Evolutionary conservation across 2,888 invertebrate genomes (phyloP).

Genomic region (Drosophila aldrichi): DNA sequence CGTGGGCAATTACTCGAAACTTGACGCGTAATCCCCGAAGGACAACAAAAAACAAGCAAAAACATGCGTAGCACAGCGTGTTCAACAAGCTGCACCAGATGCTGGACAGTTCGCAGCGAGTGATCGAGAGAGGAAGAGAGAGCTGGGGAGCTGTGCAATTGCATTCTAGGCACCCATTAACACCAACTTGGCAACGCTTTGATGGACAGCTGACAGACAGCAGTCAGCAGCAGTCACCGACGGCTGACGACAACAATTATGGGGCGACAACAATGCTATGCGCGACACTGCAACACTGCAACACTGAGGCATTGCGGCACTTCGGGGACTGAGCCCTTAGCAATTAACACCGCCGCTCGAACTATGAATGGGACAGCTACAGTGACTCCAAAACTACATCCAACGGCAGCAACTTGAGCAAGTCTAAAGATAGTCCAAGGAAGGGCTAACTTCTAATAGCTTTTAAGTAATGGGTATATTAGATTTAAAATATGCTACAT

Average conservation of each 20-base stretch:
- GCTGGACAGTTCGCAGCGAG: not conserved
- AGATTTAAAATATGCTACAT: not conserved
- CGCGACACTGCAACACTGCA: conserved; percentile 73
- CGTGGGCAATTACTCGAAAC: conserved; percentile 72
- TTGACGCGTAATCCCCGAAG: conserved; percentile 77
- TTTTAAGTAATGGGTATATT: too few relatives aligned
- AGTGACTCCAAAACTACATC: conserved; percentile 37
- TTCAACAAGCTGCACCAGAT: conserved; percentile 54
- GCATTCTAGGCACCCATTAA: conserved; percentile 78
- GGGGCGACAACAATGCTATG: conserved; percentile 80
- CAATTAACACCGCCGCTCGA: conserved; percentile 65
- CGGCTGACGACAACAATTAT: conserved; percentile 70
- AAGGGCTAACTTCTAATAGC: not conserved
- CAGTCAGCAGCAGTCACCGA: conserved; percentile 45
- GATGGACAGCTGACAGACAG: conserved; percentile 80
- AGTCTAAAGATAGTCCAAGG: not conserved
- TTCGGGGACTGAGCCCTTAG: conserved; percentile 57
- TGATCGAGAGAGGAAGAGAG: not conserved
- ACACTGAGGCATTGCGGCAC: conserved; percentile 58
- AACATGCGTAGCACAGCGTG: conserved; percentile 73
- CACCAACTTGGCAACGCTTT: conserved; percentile 78
- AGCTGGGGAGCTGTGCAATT: conserved; percentile 29
- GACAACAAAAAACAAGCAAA: conserved; percentile 77
- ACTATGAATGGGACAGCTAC: conserved; percentile 66
- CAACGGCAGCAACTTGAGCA: not conserved